Base-by-base conservation (phyloP, 1,140 invertebrate genomes). In the Agrypnia vestita region DNA sequence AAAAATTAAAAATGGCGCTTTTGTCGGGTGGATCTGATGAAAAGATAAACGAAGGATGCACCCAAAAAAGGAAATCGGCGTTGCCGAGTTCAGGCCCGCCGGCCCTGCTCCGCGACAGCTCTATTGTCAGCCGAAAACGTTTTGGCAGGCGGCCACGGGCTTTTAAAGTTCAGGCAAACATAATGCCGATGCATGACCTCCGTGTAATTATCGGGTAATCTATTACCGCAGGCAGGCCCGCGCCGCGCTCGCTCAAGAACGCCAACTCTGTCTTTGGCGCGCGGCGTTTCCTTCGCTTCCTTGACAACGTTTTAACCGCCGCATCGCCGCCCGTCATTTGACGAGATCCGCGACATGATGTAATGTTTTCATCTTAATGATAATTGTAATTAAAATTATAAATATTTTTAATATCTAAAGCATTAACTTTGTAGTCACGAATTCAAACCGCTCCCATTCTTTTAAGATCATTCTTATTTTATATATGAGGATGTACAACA, bases 141-240 rank as follows among this genome's bases (percentile, higher is more conserved):
- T 76, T 83, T 83, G 81, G 81, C 81, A n/a, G 9, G 9, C 4
- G 13, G 67, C 81, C 81, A 83, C 76, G 61, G 51, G 79, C 81
- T 80, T 78, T 78, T 83, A 83, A 83, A 83, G 81, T 83, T 83
- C 81, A 80, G 78, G 76, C 78, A 78, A 67, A 78, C 78, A 74
- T 56, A 80, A 62, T 80, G 51, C 59, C 73, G 49, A 80, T 69
- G 76, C 72, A 74, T 83, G 76, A 79, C 81, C 81, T 82, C 81
- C 49, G 73, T 21, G 81, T 83, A 83, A 83, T 83, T 83, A 83
- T 83, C 81, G 76, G 55, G 53, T 83, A 80, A 83, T 83, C 78
- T 83, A 83, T 83, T 83, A 59, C 77, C 13, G 51, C 47, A 51
- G 62, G 53, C n/a, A 44, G 59, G 59, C 72, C 56, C 17, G 19